Conservation (phyloP, 1,140 invertebrate species). For the Caerostris darwini region DNA sequence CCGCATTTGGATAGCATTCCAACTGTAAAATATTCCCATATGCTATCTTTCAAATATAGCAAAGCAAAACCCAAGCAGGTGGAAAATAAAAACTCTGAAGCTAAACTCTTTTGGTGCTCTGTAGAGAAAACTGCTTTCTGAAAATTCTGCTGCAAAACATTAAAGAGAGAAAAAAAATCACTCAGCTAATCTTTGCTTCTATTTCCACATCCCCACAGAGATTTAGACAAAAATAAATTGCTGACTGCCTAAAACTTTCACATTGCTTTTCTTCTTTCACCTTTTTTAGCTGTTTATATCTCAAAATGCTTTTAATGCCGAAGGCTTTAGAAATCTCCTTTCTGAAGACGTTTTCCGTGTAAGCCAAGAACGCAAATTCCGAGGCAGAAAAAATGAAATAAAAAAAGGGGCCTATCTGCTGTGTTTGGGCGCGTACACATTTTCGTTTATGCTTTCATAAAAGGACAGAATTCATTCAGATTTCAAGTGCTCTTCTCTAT, state of each 20-base stretch:
- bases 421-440: background rate
- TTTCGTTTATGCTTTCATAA: conserved; percentile 35
- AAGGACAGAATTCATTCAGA: conserved; percentile 27
- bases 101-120: too few relatives aligned
- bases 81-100: background rate
- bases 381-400: background rate
- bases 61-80: background rate
- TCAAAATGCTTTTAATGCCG: conserved; percentile 59
- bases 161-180: background rate
- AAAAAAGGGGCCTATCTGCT: conserved; percentile 1
- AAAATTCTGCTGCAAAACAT: background rate
- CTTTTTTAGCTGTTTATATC: conserved; percentile 52
- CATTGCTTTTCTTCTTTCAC: conserved; percentile 26
- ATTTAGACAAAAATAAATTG: conserved; percentile 62
- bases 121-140: background rate
- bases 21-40: background rate
- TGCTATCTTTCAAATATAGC: background rate
- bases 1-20: background rate
- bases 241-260: conserved; percentile 46
- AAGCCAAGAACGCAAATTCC: conserved; percentile 17
- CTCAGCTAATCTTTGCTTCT: conserved; percentile 3
- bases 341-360: conserved; percentile 35
- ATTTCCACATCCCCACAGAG: background rate
- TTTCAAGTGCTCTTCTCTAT: background rate
- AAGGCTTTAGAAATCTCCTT: conserved; percentile 29